These are phyloP conservation scores for Cynodonichthys magdalenae DNA, from an alignment of 2,797 vertebrate genomes.

Conservation along the genomic window DNA sequence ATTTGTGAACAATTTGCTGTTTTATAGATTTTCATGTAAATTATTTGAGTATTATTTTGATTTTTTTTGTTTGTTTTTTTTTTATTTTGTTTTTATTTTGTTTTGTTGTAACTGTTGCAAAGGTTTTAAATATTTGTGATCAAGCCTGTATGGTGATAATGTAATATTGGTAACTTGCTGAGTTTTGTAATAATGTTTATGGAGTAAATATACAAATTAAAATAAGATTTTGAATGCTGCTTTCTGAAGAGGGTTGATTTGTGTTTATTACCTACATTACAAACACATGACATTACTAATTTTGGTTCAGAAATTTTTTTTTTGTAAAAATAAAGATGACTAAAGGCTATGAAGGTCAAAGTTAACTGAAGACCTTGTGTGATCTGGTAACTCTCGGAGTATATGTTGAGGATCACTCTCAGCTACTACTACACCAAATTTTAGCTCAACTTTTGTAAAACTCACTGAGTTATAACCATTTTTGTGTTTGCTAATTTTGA, in stretches of 20 bases:
- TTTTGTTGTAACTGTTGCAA: constrained; percentile 99
- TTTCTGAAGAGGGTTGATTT: constrained; percentile 85
- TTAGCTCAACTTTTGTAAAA: too few relatives aligned
- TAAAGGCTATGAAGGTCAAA: too few relatives aligned
- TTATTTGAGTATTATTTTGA: constrained; percentile 99
- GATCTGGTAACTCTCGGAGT: too few relatives aligned
- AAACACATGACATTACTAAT: background rate
- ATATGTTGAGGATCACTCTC: too few relatives aligned
- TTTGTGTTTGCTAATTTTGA: too few relatives aligned
- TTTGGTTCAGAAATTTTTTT: too few relatives aligned
- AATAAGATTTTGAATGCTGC: constrained; percentile 99
- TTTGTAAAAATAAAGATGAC: too few relatives aligned
- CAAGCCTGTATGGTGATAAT: constrained; percentile 99
- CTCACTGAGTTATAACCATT: too few relatives aligned
- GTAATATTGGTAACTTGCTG: constrained; percentile 99
- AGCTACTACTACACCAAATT: too few relatives aligned
- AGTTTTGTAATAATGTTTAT: constrained; percentile 99
- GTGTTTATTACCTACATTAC: constrained; percentile 62
- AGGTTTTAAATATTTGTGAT: constrained; percentile 99
- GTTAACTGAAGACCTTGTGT: too few relatives aligned
- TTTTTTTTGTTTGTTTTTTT: constrained; percentile 82
- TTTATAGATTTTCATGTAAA: constrained; percentile 99
- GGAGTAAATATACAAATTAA: constrained; percentile 99
- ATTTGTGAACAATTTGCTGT: constrained; percentile 99
- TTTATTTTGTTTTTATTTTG: constrained; percentile 71